These are phyloP conservation scores for Cinara cedri DNA, from an alignment of 2,888 invertebrate genomes.

Conservation along the genomic window DNA sequence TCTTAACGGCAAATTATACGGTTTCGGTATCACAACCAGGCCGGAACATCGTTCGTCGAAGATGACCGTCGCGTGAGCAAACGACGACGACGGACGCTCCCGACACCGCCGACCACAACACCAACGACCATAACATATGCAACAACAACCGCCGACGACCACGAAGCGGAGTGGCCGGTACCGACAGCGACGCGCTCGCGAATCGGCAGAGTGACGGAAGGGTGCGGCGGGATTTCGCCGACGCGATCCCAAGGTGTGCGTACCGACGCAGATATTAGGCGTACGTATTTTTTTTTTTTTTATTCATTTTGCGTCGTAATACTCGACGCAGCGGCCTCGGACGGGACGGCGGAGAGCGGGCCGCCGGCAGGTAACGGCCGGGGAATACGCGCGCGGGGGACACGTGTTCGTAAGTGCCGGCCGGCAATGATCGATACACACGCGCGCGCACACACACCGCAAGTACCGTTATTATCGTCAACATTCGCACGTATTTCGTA, in stretches of 20 bases:
- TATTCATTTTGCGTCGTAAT: conserved; percentile 39
- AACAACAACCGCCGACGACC: background rate
- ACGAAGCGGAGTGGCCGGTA: too few species aligned
- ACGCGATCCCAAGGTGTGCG: background rate
- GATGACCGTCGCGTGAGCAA: background rate
- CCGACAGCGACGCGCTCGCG: background rate
- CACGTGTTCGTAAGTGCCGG: conserved; percentile 50
- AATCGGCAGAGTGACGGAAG: background rate
- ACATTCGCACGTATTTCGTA: conserved; percentile 8
- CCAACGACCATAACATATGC: background rate
- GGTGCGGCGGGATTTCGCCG: background rate
- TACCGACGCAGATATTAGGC: background rate
- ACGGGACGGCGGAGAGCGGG: background rate
- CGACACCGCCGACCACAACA: background rate
- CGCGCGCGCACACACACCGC: background rate
- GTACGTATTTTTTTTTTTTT: background rate
- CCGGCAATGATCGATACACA: conserved; percentile 46
- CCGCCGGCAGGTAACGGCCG: background rate
- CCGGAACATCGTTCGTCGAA: conserved; percentile 25
- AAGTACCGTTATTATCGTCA: conserved; percentile 26
- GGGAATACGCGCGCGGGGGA: conserved; percentile 29
- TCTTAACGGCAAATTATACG: conserved; percentile 45
- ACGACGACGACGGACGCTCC: background rate
- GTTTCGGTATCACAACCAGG: conserved; percentile 43
- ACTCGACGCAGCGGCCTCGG: background rate